phyloP scores from a whole-genome alignment of 2,888 invertebrate genomes.

The Ptychoptera albimana region DNA sequence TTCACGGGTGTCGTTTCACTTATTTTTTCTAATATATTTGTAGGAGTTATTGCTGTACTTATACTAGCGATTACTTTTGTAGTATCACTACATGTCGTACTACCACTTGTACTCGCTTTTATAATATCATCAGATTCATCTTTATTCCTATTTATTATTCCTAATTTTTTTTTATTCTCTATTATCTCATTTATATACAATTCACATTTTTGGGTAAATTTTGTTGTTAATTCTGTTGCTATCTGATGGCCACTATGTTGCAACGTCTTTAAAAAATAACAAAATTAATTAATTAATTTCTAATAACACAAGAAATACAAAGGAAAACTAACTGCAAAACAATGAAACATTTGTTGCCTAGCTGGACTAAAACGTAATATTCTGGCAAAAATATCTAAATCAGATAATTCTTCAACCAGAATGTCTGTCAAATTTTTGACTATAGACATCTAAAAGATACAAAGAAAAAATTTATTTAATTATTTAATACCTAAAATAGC shows the following conservation, averaged over 20 bases:
- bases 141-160: too few relatives aligned
- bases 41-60: too few relatives aligned
- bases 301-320: neutral
- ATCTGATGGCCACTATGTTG: constrained; percentile 21
- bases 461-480: neutral
- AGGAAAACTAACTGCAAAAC: constrained; percentile 16
- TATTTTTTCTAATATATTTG: too few relatives aligned
- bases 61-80: too few relatives aligned
- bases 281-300: neutral
- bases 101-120: too few relatives aligned
- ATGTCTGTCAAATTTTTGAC: constrained; percentile 20
- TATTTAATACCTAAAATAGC: neutral
- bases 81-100: too few relatives aligned
- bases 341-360: constrained; percentile 24
- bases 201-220: constrained; percentile 12
- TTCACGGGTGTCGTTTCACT: too few relatives aligned
- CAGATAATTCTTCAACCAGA: constrained; percentile 23
- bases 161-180: too few relatives aligned
- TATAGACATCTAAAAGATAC: constrained; percentile 21
- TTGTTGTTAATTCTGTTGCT: constrained; percentile 19
- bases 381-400: constrained; percentile 23
- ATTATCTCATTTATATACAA: neutral
- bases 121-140: too few relatives aligned
- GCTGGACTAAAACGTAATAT: constrained; percentile 23
- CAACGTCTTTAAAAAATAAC: constrained; percentile 10